Percentiles rank a stretch among this genome's conserved stretches.
phyloP scores from a whole-genome alignment of 1,140 invertebrate genomes.

The Drosophila parabipectinata region DNA sequence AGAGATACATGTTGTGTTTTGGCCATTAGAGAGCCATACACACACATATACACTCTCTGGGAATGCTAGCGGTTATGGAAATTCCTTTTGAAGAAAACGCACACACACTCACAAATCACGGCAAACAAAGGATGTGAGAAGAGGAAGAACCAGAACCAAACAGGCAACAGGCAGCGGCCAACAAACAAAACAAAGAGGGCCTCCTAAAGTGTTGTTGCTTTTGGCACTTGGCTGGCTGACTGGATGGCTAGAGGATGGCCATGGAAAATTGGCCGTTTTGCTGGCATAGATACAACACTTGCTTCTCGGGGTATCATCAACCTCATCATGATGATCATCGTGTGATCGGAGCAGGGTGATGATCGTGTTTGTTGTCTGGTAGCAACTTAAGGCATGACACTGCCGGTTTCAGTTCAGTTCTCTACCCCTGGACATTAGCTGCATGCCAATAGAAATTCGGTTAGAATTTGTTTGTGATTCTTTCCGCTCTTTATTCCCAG shows the following conservation, averaged over 20 bases:
- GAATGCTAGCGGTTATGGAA: slow-evolving; percentile 82
- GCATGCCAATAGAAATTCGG: slow-evolving; percentile 60
- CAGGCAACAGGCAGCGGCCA: slow-evolving; percentile 8
- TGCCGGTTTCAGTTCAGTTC: slow-evolving; percentile 28
- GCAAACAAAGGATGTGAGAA: slow-evolving; percentile 33
- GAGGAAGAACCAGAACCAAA: slow-evolving; percentile 42
- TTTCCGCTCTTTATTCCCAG: slow-evolving; percentile 25
- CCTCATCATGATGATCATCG: slow-evolving; percentile 31
- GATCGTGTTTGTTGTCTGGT: slow-evolving; percentile 41
- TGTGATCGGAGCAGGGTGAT: slow-evolving; percentile 1
- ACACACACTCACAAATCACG: slow-evolving; percentile 18
- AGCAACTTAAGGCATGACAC: slow-evolving; percentile 57
- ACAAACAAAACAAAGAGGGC: slow-evolving; percentile 52
- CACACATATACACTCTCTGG: slow-evolving; percentile 40
- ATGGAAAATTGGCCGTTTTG: slow-evolving; percentile 67
- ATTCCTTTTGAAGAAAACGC: slow-evolving; percentile 69
- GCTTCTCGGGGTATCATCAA: slow-evolving; percentile 57
- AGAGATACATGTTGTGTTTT: slow-evolving; percentile 44
- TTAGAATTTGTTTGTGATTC: slow-evolving; percentile 27
- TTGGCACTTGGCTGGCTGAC: slow-evolving; percentile 49
- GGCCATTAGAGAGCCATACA: slow-evolving; percentile 61
- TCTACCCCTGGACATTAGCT: slow-evolving; percentile 15
- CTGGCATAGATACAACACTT: slow-evolving; percentile 64
- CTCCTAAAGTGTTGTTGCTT: slow-evolving; percentile 54
- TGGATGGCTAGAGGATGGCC: slow-evolving; percentile 12